Evolutionary conservation across 2,888 invertebrate species (phyloP).

Genomic region (Opisthograptis luteolata): DNA sequence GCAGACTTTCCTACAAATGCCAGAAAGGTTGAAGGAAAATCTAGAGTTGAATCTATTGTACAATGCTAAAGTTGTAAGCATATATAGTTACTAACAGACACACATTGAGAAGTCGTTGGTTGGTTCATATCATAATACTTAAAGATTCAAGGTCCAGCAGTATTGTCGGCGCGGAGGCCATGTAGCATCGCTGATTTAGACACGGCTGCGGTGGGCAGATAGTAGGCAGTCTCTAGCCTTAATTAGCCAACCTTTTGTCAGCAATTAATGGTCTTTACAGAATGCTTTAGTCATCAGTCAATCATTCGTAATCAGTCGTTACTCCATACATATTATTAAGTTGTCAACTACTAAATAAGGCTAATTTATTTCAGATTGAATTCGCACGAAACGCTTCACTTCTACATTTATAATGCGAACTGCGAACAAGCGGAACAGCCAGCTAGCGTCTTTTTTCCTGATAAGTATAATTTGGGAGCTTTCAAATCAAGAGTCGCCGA

Average conservation of each 20-base stretch:
- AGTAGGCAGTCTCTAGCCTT: constrained; percentile 32
- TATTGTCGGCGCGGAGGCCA: constrained; percentile 42
- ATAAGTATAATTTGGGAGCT: too few relatives aligned
- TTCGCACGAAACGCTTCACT: too few relatives aligned
- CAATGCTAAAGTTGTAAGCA: constrained; percentile 5
- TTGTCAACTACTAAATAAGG: constrained; percentile 11
- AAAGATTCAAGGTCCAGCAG: constrained; percentile 43
- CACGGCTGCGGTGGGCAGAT: constrained; percentile 33
- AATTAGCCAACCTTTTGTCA: constrained; percentile 33
- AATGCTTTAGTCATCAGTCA: constrained; percentile 20
- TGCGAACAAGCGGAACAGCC: too few relatives aligned
- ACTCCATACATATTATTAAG: constrained; percentile 8
- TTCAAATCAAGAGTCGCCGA: too few relatives aligned
- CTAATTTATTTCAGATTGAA: constrained; percentile 5
- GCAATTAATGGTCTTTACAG: constrained; percentile 25
- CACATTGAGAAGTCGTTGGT: constrained; percentile 17
- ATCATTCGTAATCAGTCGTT: constrained; percentile 16
- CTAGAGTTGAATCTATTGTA: neutral
- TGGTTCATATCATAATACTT: constrained; percentile 24
- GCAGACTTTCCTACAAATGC: too few relatives aligned
- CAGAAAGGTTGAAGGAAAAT: neutral
- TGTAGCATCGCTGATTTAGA: constrained; percentile 38
- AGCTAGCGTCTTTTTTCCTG: too few relatives aligned
- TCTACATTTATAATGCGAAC: too few relatives aligned
- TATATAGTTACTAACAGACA: constrained; percentile 12